These are phyloP conservation scores for Pristionchus japonicus DNA, from an alignment of 2,888 invertebrate genomes.

Conservation along the genomic window DNA sequence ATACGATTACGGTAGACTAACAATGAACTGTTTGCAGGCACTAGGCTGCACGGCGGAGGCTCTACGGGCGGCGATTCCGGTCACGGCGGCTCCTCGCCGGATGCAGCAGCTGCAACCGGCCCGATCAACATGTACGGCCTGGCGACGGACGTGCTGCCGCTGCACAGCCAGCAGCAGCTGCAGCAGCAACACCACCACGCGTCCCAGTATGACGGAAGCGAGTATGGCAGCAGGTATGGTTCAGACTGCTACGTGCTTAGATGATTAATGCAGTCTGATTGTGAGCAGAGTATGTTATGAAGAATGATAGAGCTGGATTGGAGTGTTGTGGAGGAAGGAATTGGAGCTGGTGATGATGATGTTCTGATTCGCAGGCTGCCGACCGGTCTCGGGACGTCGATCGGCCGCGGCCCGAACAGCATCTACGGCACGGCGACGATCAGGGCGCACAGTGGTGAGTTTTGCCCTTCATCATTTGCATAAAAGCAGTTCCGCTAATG, in stretches of 20 bases:
- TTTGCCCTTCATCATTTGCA: background rate
- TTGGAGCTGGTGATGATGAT: background rate
- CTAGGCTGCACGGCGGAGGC: background rate
- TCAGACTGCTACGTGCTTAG: no score
- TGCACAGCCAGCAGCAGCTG: background rate
- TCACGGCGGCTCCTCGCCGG: slow-evolving; percentile 49
- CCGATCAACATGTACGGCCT: slow-evolving; percentile 67
- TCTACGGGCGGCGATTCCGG: slow-evolving; percentile 47
- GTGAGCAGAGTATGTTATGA: background rate
- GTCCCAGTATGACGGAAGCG: slow-evolving; percentile 11
- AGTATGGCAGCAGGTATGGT: slow-evolving; percentile 24
- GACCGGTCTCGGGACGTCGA: slow-evolving; percentile 10
- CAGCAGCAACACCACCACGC: background rate
- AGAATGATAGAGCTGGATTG: no score
- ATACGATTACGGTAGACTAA: background rate
- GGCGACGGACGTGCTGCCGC: slow-evolving; percentile 68
- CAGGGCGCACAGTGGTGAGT: background rate
- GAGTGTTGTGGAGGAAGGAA: background rate
- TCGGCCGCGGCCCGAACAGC: background rate
- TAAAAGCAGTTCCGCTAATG: no score
- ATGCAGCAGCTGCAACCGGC: background rate
- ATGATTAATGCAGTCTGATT: no score
- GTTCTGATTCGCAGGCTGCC: background rate
- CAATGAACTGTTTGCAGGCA: background rate
- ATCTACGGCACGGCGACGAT: slow-evolving; percentile 46